phyloP scores from a whole-genome alignment of 2,888 invertebrate species.

The Leptopterna dolabrata region DNA sequence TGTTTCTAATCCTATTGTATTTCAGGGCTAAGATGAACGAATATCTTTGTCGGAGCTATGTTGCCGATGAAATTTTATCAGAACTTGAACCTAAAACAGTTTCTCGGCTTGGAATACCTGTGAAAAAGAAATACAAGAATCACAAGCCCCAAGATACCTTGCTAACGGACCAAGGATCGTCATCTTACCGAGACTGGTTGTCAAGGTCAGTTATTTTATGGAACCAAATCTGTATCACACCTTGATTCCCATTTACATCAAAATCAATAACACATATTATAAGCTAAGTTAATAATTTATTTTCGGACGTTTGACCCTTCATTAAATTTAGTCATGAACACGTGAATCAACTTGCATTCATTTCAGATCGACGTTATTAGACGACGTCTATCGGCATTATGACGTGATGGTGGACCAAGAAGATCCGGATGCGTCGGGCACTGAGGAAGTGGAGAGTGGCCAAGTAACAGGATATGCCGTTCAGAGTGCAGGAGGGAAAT shows the following conservation, averaged over 20 bases:
- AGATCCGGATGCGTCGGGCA: conserved; percentile 63
- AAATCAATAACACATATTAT: neutral
- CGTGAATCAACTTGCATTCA: conserved; percentile 47
- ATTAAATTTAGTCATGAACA: too few relatives aligned
- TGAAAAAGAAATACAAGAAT: conserved; percentile 61
- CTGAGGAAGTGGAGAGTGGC: conserved; percentile 72
- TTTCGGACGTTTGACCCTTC: too few relatives aligned
- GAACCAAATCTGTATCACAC: too few relatives aligned
- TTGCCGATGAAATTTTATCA: conserved; percentile 78
- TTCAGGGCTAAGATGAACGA: conserved; percentile 76
- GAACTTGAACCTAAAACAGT: conserved; percentile 69
- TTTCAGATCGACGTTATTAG: conserved; percentile 77
- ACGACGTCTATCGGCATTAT: conserved; percentile 77
- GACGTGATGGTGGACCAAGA: conserved; percentile 60
- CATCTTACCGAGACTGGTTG: conserved; percentile 80
- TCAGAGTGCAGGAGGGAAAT: conserved; percentile 62
- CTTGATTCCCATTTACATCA: neutral
- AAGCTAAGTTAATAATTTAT: neutral
- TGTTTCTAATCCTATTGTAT: too few relatives aligned
- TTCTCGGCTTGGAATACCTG: conserved; percentile 63
- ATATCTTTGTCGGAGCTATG: conserved; percentile 79
- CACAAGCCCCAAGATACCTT: conserved; percentile 64
- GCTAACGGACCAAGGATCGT: conserved; percentile 78
- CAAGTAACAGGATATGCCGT: conserved; percentile 72
- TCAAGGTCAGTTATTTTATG: conserved; percentile 71